A percentile compares a stretch with the other conserved stretches of the same genome.
These are phyloP conservation scores for Palythoa grandiflora DNA, from an alignment of 92 coral and sea anemone genomes.

Conservation along the genomic window DNA sequence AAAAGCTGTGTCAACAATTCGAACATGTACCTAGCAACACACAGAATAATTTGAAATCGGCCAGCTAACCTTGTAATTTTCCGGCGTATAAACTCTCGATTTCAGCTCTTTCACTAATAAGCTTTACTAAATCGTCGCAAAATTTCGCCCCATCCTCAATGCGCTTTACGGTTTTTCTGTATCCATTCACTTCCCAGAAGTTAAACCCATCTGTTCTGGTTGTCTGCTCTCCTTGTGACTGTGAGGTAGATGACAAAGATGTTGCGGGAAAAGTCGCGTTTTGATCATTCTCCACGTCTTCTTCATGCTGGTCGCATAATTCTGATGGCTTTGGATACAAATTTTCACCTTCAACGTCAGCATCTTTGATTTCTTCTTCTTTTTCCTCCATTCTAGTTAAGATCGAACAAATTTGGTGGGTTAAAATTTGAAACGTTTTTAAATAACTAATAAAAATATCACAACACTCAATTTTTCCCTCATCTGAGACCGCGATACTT, in stretches of 20 bases:
- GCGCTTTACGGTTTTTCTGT: slow-evolving; percentile 84
- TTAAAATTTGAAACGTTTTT: not conserved
- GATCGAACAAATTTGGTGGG: not conserved
- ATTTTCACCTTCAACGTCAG: not conserved
- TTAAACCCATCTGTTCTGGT: slow-evolving; percentile 55
- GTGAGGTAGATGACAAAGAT: not conserved
- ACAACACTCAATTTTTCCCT: not conserved
- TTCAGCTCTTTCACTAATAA: slow-evolving; percentile 87
- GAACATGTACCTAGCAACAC: slow-evolving; percentile 25
- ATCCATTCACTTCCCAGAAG: slow-evolving; percentile 88
- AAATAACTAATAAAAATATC: not conserved
- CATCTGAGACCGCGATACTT: slow-evolving; percentile 1
- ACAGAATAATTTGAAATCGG: not conserved
- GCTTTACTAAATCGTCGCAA: slow-evolving; percentile 88
- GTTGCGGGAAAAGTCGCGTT: not conserved
- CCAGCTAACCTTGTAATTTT: slow-evolving; percentile 73
- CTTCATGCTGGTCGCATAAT: not conserved
- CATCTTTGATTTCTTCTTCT: not conserved
- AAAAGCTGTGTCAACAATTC: no score
- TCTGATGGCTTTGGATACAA: not conserved
- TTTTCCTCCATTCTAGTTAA: slow-evolving; percentile 2
- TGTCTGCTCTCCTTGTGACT: not conserved
- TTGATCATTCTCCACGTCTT: not conserved
- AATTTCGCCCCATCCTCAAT: slow-evolving; percentile 92
- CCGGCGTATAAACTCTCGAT: slow-evolving; percentile 80